Percentiles rank a stretch among this genome's conserved stretches.
Conservation (phyloP, 2,888 invertebrate genomes). For the Merodon equestris region DNA sequence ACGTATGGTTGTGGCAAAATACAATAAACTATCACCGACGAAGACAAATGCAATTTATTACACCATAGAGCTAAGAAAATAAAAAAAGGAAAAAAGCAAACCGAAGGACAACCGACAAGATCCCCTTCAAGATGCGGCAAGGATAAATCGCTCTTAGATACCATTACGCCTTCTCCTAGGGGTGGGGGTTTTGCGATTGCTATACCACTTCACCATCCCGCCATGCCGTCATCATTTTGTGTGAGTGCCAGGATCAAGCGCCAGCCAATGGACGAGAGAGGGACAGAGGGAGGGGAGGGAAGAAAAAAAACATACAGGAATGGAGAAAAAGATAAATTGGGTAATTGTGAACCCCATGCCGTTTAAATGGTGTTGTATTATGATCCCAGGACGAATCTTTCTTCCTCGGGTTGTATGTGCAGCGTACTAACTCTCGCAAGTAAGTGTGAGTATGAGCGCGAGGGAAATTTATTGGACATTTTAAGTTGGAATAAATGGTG, state of each 20-base stretch:
- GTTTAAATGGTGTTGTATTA: slow-evolving; percentile 72
- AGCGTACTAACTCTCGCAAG: slow-evolving; percentile 5
- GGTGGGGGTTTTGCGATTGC: slow-evolving; percentile 13
- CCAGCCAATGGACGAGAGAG: slow-evolving; percentile 19
- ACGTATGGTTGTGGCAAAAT: slow-evolving; percentile 53
- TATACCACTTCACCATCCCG: slow-evolving; percentile 3
- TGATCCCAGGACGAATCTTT: slow-evolving; percentile 70
- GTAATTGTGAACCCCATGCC: slow-evolving; percentile 73
- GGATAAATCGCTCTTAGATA: slow-evolving; percentile 65
- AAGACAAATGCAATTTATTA: slow-evolving; percentile 67
- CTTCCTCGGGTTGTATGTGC: slow-evolving; percentile 18
- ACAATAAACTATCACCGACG: slow-evolving; percentile 66
- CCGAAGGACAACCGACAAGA: slow-evolving; percentile 64
- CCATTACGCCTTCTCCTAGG: slow-evolving; percentile 42
- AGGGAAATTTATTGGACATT: slow-evolving; percentile 67
- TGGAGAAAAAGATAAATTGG: slow-evolving; percentile 72
- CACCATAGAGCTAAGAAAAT: slow-evolving; percentile 39
- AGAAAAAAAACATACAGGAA: no score
- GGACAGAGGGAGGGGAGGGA: slow-evolving; percentile 5
- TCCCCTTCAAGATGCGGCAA: slow-evolving; percentile 62
- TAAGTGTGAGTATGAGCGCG: slow-evolving; percentile 52
- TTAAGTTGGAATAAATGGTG: slow-evolving; percentile 69
- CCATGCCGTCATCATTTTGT: slow-evolving; percentile 54
- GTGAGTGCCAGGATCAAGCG: slow-evolving; percentile 60
- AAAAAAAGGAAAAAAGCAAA: slow-evolving; percentile 1